Percentiles rank a stretch among this genome's conserved stretches.
Evolutionary conservation across 2,888 invertebrate genomes (phyloP).

Genomic region (Cephus pulcher): DNA sequence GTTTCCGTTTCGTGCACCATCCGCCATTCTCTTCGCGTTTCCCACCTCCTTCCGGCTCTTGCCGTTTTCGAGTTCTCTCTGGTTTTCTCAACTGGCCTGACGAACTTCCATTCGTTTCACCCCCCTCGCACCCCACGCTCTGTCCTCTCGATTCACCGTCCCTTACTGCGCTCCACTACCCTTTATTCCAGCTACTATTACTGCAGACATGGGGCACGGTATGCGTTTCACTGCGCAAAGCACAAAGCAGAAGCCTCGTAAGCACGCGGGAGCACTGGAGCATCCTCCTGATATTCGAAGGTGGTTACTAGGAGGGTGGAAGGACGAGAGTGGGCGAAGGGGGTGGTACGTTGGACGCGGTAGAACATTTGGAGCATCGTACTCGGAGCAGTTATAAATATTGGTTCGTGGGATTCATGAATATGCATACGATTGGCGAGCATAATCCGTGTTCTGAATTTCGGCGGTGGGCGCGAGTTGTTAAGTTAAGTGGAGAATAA

Average conservation of each 20-base stretch:
- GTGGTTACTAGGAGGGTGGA: constrained; percentile 4
- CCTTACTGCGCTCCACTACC: not conserved
- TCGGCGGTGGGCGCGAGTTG: not conserved
- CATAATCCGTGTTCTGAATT: constrained; percentile 14
- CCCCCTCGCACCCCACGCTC: not conserved
- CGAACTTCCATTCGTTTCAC: not conserved
- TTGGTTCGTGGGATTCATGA: constrained; percentile 24
- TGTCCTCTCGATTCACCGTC: not conserved
- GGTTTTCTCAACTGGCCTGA: not conserved
- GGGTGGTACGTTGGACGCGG: constrained; percentile 13
- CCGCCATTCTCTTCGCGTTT: not conserved
- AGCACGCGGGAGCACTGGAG: not conserved
- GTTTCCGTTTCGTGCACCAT: not conserved
- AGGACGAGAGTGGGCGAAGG: not conserved
- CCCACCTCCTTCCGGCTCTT: not conserved
- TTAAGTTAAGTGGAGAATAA: constrained; percentile 19
- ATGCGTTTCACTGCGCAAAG: not conserved
- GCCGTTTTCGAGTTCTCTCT: not conserved
- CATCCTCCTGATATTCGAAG: not conserved
- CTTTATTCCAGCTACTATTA: not conserved
- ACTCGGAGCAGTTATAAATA: constrained; percentile 22
- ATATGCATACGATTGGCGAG: constrained; percentile 16
- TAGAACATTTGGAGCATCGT: constrained; percentile 6
- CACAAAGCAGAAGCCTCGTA: not conserved
- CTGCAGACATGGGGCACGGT: not conserved